Percentiles rank a stretch among this genome's conserved stretches.
Conservation (phyloP, 2,888 invertebrate species). For the Melanargia galathea region DNA sequence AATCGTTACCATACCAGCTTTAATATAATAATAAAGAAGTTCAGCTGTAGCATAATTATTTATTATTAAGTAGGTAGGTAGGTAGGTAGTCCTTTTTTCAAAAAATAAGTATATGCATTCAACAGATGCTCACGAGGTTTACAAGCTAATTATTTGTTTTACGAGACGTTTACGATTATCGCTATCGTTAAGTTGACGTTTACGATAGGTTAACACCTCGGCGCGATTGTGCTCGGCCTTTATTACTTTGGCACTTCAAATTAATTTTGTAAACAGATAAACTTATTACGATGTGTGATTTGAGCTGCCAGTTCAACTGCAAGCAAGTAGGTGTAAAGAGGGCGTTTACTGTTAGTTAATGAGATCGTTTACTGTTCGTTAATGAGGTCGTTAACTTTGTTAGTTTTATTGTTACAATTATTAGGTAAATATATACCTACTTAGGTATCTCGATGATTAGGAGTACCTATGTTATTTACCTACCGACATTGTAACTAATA, state of each 20-base stretch:
- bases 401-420: no score
- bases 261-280: constrained; percentile 66
- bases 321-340: background rate
- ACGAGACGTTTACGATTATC: constrained; percentile 76
- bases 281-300: constrained; percentile 29
- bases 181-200: constrained; percentile 75
- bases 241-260: constrained; percentile 55
- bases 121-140: constrained; percentile 50
- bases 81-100: constrained; percentile 10
- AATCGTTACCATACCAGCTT: no score
- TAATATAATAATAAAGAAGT: no score
- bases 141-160: constrained; percentile 77
- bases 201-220: constrained; percentile 75
- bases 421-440: no score
- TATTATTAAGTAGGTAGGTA: background rate
- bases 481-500: no score
- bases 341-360: background rate
- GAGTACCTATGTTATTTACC: no score
- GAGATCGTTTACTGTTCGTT: background rate
- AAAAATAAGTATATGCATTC: constrained; percentile 6
- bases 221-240: constrained; percentile 60
- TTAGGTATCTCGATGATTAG: no score
- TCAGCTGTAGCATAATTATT: background rate
- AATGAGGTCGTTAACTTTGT: background rate
- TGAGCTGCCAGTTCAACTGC: background rate